Evolutionary conservation across 2,888 invertebrate species (phyloP).

Genomic region (Hemistola chrysoprasaria): DNA sequence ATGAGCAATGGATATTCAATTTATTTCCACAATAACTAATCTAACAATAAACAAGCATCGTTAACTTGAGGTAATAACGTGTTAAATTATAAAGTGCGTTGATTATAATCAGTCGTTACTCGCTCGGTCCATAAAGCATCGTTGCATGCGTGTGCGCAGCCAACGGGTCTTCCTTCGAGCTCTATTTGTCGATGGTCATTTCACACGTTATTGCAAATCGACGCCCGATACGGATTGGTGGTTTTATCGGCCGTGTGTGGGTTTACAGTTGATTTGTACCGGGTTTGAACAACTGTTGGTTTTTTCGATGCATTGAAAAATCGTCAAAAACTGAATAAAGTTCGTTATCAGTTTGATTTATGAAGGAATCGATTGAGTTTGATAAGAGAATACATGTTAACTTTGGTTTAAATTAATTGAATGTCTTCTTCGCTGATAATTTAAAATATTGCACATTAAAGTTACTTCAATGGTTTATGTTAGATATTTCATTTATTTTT

Average conservation of each 20-base stretch:
- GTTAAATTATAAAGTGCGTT: conserved; percentile 8
- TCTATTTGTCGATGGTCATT: conserved; percentile 30
- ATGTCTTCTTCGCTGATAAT: too few relatives aligned
- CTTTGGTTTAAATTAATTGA: too few relatives aligned
- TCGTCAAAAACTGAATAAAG: too few relatives aligned
- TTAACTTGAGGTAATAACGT: conserved; percentile 8
- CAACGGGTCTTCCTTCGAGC: conserved; percentile 22
- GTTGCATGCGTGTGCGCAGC: conserved; percentile 14
- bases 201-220: conserved; percentile 29
- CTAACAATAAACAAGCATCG: neutral
- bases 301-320: too few relatives aligned
- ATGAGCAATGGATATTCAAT: too few relatives aligned
- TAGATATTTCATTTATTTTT: too few relatives aligned
- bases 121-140: neutral
- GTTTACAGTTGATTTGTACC: conserved; percentile 20
- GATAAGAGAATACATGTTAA: too few relatives aligned
- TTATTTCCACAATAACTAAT: conserved; percentile 3
- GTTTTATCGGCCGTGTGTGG: conserved; percentile 25
- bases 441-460: too few relatives aligned
- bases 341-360: too few relatives aligned
- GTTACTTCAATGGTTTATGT: too few relatives aligned
- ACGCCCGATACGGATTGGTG: conserved; percentile 27
- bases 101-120: neutral
- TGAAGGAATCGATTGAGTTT: too few relatives aligned
- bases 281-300: conserved; percentile 17